Evolutionary conservation across 2,113 vertebrate genomes (phyloP).

Genomic region (Hyaena hyaena): DNA sequence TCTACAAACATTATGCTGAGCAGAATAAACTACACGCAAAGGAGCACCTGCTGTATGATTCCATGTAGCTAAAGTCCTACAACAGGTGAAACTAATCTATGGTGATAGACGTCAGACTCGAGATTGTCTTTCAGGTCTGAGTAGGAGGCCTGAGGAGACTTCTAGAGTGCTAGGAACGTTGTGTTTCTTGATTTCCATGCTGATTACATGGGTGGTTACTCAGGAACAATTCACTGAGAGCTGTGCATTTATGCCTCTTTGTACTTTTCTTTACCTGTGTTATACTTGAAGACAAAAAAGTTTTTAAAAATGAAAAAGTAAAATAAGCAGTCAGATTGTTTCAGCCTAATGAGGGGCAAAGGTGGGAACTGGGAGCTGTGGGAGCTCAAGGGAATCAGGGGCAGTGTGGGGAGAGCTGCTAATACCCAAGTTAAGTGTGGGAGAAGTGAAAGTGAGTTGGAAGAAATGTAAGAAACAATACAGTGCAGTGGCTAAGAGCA

Average conservation of each 20-base stretch:
- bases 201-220: constrained; percentile 19
- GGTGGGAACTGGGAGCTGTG: not conserved
- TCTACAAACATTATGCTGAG: constrained; percentile 5
- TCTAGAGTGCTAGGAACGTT: not conserved
- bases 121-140: constrained; percentile 4
- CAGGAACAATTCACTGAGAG: constrained; percentile 29
- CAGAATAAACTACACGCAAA: not conserved
- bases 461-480: constrained; percentile 10
- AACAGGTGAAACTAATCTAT: constrained; percentile 27
- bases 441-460: not conserved
- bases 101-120: not conserved
- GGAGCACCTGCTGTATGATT: not conserved
- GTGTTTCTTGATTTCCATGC: constrained; percentile 18
- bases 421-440: not conserved
- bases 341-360: not conserved
- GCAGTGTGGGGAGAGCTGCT: not conserved
- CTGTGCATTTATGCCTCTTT: not conserved
- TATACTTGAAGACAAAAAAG: not conserved
- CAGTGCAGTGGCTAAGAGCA: not conserved
- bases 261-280: constrained; percentile 32
- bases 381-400: not conserved
- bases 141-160: constrained; percentile 9
- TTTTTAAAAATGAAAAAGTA: not conserved
- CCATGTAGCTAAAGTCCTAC: constrained; percentile 1
- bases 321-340: not conserved